Base-by-base conservation (phyloP, 2,888 invertebrate genomes). In the Itoplectis maculator region DNA sequence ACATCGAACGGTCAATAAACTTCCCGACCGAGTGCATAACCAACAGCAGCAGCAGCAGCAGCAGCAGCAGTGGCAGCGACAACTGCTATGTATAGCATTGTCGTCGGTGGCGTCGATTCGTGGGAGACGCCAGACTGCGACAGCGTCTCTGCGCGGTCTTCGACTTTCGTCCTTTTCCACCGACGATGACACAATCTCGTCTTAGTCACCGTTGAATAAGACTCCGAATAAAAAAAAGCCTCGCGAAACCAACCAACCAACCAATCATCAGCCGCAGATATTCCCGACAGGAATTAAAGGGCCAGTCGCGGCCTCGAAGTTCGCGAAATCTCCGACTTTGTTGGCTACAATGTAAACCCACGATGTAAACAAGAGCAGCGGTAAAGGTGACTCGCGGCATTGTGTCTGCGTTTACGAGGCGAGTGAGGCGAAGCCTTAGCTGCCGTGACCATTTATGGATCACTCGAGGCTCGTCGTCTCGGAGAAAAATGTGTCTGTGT, bases 401-500 rank as follows among this genome's bases (percentile, higher is more conserved):
- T 66, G 29, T 35, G 56, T 59, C 29, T 59, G 13, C 35, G 29
- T 35, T 13, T 47, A 13, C 65, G 42, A 47, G 9, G 8, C 65
- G 42, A 47, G 9, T 56, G 29, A 18, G 29, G 29, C 42, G n/a
- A n/a, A 69, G 65, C 51, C 59, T 72, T 76, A n/a, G n/a, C 86
- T 87, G 79, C 84, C 85, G 88, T 89, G 88, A 88, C 91, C 91
- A 90, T 90, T 88, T 90, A 89, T 88, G 90, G 90, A 90, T 90
- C 88, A 88, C 84, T 84, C 83, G 72, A 66, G 65, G 84, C 65
- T 86, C 86, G 81, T n/a, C 84, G 29, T 5, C 80, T 87, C 84
- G 79, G 83, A 88, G 86, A 87, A 86, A n/a, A n/a, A n/a, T n/a
- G 86, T 15, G 35, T 66, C 63, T 49, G 3, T 29, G 29, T 29